Conservation (phyloP, 2,797 vertebrate species). For the Pithecia hirsuta region DNA sequence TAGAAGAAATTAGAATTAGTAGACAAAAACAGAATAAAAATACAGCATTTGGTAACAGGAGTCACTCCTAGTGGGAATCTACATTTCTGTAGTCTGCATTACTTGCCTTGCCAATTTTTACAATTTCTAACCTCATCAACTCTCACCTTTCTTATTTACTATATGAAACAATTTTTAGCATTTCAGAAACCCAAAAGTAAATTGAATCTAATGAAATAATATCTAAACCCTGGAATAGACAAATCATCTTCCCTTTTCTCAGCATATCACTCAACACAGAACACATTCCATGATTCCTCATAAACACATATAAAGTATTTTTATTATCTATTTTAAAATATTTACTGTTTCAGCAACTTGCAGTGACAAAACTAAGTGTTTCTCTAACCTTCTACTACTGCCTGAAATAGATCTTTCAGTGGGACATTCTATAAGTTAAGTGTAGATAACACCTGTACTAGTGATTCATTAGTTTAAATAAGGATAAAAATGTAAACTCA, state of each 20-base stretch:
- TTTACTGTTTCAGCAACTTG: background rate
- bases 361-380: background rate
- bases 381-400: background rate
- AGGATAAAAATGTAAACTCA: background rate
- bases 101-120: background rate
- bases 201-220: background rate
- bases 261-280: background rate
- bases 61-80: background rate
- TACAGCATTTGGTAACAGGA: background rate
- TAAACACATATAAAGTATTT: background rate
- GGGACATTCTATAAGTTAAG: background rate
- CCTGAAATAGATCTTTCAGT: background rate
- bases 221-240: background rate
- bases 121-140: background rate
- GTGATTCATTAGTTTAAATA: constrained; percentile 19
- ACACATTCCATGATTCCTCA: background rate
- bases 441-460: background rate
- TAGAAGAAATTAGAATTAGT: too few species aligned
- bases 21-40: background rate
- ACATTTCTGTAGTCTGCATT: background rate
- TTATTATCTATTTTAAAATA: constrained; percentile 17
- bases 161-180: background rate
- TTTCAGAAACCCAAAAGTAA: background rate
- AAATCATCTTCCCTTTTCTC: background rate
- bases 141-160: background rate